Base-by-base conservation (phyloP, 1,140 invertebrate genomes). In the Hirudo medicinalis region DNA sequence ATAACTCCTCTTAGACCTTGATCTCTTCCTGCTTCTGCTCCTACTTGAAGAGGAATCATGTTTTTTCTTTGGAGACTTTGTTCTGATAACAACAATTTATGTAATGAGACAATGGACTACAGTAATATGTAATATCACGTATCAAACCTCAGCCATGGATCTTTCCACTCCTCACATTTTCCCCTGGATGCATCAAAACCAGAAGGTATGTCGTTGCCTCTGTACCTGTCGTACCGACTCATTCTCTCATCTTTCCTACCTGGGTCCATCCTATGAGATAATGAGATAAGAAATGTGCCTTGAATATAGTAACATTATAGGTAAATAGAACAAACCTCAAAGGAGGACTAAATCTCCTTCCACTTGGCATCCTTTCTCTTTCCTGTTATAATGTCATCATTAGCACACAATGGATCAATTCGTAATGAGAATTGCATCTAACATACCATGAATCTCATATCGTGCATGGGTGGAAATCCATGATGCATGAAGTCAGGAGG, bases 121-220 rank as follows among this genome's bases (percentile, higher is more conserved):
- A 63, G 9, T 15, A 22, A 63, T 15, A 63, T 32, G 17, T 63
- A 13, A 63, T 19, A 13, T 32, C 22, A 63, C 4, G 57, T 36
- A 68, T 6, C 15, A 49, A 25, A 70, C 69, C 69, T 70, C 43
- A 54, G 29, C 69, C 69, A 70, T 19, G 69, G 69, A 53, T 70
- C 69, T 54, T 70, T 70, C 69, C 69, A 70, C 22, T 70, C 69
- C 43, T 70, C 69, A 49, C 69, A 36, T 32, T 63, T 63, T 63
- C 57, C 57, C 17, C 57, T 63, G 8, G 22, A 13, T 63, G 22
- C 57, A 25, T 32, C 57, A 22, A 32, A 63, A 32, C 29, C 29
- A 25, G 57, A 4, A 13, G 57, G 22, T 63, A 11, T 15, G 4
- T 63, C 57, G 29, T 22, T 32, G 22, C 22, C 57, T 25, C 29